Evolutionary conservation across 1,140 invertebrate genomes (phyloP).

Genomic region (Leptinotarsa lineolata): DNA sequence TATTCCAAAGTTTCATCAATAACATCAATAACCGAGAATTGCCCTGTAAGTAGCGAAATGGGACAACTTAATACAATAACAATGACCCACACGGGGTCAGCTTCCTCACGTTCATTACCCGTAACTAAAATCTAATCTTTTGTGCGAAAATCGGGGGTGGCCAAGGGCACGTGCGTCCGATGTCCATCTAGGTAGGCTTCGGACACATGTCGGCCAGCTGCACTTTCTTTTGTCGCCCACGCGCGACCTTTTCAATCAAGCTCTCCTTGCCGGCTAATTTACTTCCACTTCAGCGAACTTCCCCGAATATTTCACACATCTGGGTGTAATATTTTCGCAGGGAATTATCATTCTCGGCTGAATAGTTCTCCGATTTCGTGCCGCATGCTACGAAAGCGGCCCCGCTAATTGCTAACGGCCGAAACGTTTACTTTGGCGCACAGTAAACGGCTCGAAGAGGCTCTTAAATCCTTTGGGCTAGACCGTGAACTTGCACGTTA

Average conservation of each 20-base stretch:
- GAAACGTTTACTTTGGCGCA: slow-evolving; percentile 22
- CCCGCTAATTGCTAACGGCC: slow-evolving; percentile 34
- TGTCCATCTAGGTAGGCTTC: slow-evolving; percentile 42
- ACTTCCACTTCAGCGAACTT: slow-evolving; percentile 45
- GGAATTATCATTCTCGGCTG: slow-evolving; percentile 18
- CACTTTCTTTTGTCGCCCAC: slow-evolving; percentile 52
- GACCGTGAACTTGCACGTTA: too few species aligned
- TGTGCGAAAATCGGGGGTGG: slow-evolving; percentile 49
- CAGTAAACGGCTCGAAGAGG: slow-evolving; percentile 28
- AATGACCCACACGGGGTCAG: slow-evolving; percentile 32
- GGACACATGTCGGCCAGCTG: slow-evolving; percentile 50
- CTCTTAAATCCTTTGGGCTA: slow-evolving; percentile 8
- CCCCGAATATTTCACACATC: slow-evolving; percentile 49
- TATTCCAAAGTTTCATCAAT: background rate
- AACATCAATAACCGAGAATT: background rate
- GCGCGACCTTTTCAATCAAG: slow-evolving; percentile 37
- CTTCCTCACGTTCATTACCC: slow-evolving; percentile 48
- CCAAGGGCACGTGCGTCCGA: slow-evolving; percentile 39
- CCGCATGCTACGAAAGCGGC: background rate
- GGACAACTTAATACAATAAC: slow-evolving; percentile 23
- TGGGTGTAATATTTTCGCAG: slow-evolving; percentile 46
- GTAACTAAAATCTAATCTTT: slow-evolving; percentile 51
- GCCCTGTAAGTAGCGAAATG: background rate
- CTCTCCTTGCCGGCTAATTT: slow-evolving; percentile 48
- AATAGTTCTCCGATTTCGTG: slow-evolving; percentile 10